Percentiles rank a stretch among this genome's conserved stretches.
These are phyloP conservation scores for Eleutherodactylus coqui DNA, from an alignment of 2,797 vertebrate species.

Conservation along the genomic window DNA sequence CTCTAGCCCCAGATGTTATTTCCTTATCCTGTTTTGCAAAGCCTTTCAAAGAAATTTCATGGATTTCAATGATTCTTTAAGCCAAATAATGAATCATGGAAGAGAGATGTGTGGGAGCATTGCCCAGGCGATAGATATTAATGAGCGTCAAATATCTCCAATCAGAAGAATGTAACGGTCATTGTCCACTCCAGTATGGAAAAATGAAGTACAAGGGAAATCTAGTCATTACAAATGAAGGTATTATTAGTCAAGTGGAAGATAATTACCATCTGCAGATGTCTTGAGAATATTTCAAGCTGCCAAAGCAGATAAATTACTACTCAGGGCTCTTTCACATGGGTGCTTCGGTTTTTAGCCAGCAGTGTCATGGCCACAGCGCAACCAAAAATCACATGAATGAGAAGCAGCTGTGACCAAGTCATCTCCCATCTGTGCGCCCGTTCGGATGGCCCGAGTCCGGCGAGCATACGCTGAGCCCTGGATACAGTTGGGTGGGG, in stretches of 20 bases:
- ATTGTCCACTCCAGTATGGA: constrained; percentile 26
- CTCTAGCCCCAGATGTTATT: background rate
- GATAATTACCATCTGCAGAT: background rate
- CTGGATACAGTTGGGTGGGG: no score
- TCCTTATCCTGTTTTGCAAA: background rate
- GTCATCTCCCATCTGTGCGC: no score
- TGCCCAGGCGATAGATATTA: background rate
- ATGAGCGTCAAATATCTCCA: constrained; percentile 34
- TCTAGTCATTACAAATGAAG: constrained; percentile 1
- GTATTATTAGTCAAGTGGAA: background rate
- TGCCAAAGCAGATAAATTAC: no score
- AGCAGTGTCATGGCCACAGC: no score
- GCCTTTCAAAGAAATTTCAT: background rate
- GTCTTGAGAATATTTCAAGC: background rate
- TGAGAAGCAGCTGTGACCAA: no score
- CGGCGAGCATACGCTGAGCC: no score
- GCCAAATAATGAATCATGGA: background rate
- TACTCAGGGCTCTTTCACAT: no score
- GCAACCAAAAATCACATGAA: no score
- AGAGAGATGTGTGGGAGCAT: background rate
- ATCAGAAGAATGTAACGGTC: background rate
- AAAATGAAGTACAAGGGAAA: background rate
- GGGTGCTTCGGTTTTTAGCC: no score
- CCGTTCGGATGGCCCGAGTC: no score
- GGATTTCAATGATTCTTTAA: constrained; percentile 19